These are phyloP conservation scores for Tupiocoris notatus DNA, from an alignment of 2,888 invertebrate species.

Conservation along the genomic window DNA sequence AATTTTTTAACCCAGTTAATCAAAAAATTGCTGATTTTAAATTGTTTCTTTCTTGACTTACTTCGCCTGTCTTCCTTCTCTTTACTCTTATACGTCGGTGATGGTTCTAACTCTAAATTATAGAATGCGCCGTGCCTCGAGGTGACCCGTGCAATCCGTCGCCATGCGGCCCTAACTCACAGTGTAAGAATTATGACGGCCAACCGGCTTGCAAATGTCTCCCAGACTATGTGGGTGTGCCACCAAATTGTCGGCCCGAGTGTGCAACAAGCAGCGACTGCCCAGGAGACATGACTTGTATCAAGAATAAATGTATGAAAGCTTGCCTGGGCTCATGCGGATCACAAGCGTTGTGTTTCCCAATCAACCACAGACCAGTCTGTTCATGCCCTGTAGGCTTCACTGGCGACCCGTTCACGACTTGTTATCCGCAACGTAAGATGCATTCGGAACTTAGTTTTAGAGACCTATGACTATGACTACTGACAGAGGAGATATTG, in stretches of 20 bases:
- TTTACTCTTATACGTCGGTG: conserved; percentile 9
- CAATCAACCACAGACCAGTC: conserved; percentile 60
- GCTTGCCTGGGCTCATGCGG: conserved; percentile 76
- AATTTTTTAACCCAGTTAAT: too few species aligned
- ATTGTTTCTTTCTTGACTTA: not conserved
- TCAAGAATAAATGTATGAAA: conserved; percentile 72
- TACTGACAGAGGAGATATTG: not conserved
- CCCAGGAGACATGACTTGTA: conserved; percentile 69
- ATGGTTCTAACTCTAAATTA: conserved; percentile 26
- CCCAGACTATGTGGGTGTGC: conserved; percentile 53
- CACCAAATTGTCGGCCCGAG: conserved; percentile 53
- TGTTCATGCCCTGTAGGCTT: conserved; percentile 61
- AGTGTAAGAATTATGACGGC: conserved; percentile 55
- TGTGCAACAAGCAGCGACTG: conserved; percentile 71
- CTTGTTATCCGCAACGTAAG: conserved; percentile 57
- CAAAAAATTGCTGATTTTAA: not conserved
- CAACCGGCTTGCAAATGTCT: conserved; percentile 53
- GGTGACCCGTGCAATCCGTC: conserved; percentile 62
- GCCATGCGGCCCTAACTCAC: conserved; percentile 69
- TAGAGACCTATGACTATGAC: not conserved
- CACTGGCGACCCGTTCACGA: conserved; percentile 61
- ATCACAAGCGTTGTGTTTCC: conserved; percentile 67
- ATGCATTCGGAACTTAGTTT: not conserved
- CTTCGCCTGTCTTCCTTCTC: not conserved
- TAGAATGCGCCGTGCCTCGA: conserved; percentile 37